A percentile compares a stretch with the other conserved stretches of the same genome.
Evolutionary conservation across 2,113 vertebrate species (phyloP).

Genomic region (Anolis sagrei): DNA sequence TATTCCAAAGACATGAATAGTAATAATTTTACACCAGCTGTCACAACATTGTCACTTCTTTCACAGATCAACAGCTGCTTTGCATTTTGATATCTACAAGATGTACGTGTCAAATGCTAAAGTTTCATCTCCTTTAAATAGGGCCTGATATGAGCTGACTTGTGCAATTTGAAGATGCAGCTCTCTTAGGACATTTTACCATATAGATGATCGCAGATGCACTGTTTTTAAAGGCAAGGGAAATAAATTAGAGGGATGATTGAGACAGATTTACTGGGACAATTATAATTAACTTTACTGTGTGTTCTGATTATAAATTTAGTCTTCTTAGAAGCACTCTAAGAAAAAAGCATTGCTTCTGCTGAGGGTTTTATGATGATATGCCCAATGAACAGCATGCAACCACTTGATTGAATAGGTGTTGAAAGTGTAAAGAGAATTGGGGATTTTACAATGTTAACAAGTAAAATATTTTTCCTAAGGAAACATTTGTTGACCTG

Average conservation of each 20-base stretch:
- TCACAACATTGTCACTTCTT: background rate
- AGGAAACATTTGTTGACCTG: background rate
- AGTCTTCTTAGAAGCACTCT: conserved; percentile 4
- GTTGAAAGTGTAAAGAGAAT: background rate
- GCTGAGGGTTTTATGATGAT: background rate
- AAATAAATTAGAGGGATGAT: conserved; percentile 5
- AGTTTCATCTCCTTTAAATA: conserved; percentile 4
- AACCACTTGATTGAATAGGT: background rate
- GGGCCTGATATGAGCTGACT: background rate
- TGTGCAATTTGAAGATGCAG: conserved; percentile 10
- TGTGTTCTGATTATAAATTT: background rate
- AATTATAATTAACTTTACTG: conserved; percentile 18
- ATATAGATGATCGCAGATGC: background rate
- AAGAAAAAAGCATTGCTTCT: background rate
- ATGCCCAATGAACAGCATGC: background rate
- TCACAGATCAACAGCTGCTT: conserved; percentile 11
- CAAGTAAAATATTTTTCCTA: background rate
- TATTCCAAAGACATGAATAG: background rate
- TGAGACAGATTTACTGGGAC: conserved; percentile 10
- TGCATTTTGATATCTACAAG: background rate
- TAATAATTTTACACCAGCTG: conserved; percentile 4
- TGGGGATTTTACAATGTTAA: background rate
- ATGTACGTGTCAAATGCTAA: background rate
- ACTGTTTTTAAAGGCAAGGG: background rate
- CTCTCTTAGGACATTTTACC: background rate